phyloP scores from a whole-genome alignment of 2,888 invertebrate species.

The Liopterus haemorrhoidalis region DNA sequence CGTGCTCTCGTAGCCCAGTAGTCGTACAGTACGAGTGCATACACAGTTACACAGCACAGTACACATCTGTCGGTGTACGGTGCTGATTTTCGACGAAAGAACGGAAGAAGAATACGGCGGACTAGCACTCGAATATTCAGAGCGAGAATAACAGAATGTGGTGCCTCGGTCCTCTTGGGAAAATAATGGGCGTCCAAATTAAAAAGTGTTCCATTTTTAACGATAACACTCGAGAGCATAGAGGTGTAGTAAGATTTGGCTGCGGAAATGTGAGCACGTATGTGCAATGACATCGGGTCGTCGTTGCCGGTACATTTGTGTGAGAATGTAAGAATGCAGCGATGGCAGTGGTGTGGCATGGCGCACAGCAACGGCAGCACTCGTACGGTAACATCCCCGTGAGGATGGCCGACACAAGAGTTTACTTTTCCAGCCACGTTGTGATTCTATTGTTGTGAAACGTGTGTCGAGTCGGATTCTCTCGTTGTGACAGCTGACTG shows the following conservation, averaged over 20 bases:
- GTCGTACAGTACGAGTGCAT: conserved; percentile 13
- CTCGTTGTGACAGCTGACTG: conserved; percentile 45
- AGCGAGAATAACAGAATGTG: background rate
- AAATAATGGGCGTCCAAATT: conserved; percentile 30
- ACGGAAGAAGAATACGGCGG: conserved; percentile 17
- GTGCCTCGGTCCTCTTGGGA: conserved; percentile 12
- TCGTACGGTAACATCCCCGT: conserved; percentile 29
- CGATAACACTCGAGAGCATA: conserved; percentile 24
- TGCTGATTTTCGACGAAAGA: too few relatives aligned
- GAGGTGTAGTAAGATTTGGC: background rate
- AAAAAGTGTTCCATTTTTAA: conserved; percentile 26
- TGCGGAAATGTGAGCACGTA: conserved; percentile 4
- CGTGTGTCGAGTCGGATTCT: conserved; percentile 45
- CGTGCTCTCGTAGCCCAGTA: conserved; percentile 9
- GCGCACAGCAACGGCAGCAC: conserved; percentile 3
- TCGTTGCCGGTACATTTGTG: too few relatives aligned
- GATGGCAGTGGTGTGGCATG: background rate
- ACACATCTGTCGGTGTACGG: background rate
- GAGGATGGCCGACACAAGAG: conserved; percentile 34
- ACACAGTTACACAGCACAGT: conserved; percentile 26
- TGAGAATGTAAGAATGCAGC: background rate
- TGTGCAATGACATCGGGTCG: too few relatives aligned
- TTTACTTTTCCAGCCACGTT: conserved; percentile 46
- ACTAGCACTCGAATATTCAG: conserved; percentile 18
- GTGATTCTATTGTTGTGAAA: conserved; percentile 46